Evolutionary conservation across 1,140 invertebrate genomes (phyloP).

Genomic region (Calliopsis andreniformis): DNA sequence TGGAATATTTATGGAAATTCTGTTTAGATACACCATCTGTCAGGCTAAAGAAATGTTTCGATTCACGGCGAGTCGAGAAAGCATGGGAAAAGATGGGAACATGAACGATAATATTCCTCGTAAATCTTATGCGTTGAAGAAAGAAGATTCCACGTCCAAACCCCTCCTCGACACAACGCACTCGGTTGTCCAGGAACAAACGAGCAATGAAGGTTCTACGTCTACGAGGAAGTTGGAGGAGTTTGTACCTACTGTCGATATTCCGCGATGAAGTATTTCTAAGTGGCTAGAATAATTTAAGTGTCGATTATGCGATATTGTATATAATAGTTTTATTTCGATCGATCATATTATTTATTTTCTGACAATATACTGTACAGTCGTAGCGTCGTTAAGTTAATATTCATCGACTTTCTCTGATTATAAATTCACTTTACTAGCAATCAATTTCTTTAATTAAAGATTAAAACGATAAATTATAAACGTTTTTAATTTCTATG

Average conservation of each 20-base stretch:
- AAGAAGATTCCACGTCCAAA: conserved; percentile 36
- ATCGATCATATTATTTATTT: conserved; percentile 25
- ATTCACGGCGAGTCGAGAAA: conserved; percentile 36
- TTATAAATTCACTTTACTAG: too few relatives aligned
- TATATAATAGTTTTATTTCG: conserved; percentile 20
- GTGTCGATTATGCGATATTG: neutral
- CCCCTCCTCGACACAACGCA: conserved; percentile 49
- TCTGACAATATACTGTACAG: neutral
- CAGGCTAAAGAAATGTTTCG: conserved; percentile 65
- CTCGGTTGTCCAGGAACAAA: conserved; percentile 31
- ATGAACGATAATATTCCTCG: conserved; percentile 36
- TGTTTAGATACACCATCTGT: conserved; percentile 54
- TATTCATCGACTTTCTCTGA: neutral
- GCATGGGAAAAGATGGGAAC: conserved; percentile 17
- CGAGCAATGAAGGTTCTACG: conserved; percentile 45
- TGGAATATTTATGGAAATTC: conserved; percentile 2
- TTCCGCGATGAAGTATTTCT: conserved; percentile 11
- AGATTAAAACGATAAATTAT: neutral
- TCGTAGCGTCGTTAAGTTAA: neutral
- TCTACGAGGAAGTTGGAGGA: conserved; percentile 40
- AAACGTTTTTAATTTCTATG: neutral
- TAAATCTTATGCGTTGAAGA: conserved; percentile 38
- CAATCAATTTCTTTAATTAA: conserved; percentile 3
- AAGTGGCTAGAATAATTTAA: neutral
- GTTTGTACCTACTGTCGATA: conserved; percentile 52